Percentiles rank a stretch among this genome's conserved stretches.
These are phyloP conservation scores for Hyles euphorbiae DNA, from an alignment of 1,140 invertebrate species.

Conservation along the genomic window DNA sequence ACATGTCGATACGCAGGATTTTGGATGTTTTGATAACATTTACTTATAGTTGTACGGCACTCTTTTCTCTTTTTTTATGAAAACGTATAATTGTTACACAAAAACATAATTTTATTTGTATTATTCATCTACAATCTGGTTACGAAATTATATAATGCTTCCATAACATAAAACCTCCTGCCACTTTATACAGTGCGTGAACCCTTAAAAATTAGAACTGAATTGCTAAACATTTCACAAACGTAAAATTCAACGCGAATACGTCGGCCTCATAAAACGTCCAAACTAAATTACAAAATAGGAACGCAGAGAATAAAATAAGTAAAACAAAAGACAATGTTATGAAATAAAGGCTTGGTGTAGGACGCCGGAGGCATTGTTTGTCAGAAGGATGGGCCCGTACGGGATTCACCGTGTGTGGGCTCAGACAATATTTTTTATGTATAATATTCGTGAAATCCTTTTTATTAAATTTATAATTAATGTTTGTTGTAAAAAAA, in stretches of 20 bases:
- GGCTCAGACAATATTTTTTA: conserved; percentile 2
- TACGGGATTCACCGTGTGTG: conserved; percentile 3
- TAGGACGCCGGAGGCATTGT: conserved; percentile 13
- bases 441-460: neutral
- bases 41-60: too few species aligned
- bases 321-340: conserved; percentile 10
- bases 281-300: conserved; percentile 12
- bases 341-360: conserved; percentile 7
- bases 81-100: too few species aligned
- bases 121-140: too few species aligned
- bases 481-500: neutral
- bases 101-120: too few species aligned
- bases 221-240: conserved; percentile 4
- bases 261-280: conserved; percentile 10
- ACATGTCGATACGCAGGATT: too few species aligned
- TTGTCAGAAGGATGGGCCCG: conserved; percentile 11
- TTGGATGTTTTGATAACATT: too few species aligned
- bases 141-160: too few species aligned
- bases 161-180: too few species aligned
- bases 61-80: too few species aligned
- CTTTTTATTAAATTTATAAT: too few species aligned
- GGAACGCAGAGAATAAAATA: conserved; percentile 8
- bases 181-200: too few species aligned
- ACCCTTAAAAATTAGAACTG: too few species aligned
- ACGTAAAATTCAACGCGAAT: conserved; percentile 1